phyloP scores from a whole-genome alignment of 2,797 vertebrate genomes.

The Peromyscus melanophrys region DNA sequence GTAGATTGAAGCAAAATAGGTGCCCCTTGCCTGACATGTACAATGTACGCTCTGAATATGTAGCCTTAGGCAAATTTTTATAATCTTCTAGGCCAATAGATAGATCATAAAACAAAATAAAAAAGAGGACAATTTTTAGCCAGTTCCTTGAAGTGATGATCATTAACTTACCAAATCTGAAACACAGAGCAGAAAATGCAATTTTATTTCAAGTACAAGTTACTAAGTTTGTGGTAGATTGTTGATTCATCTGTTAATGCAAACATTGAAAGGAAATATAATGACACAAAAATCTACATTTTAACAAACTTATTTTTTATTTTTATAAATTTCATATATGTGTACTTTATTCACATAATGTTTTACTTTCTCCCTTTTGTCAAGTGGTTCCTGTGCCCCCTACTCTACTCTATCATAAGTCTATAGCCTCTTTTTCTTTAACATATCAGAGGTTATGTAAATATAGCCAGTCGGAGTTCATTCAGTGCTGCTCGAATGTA shows the following conservation, averaged over 20 bases:
- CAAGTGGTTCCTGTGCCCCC: no score
- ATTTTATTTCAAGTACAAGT: not conserved
- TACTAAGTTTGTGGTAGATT: not conserved
- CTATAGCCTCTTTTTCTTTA: not conserved
- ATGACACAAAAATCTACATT: not conserved
- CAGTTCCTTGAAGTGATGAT: not conserved
- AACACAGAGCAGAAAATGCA: not conserved
- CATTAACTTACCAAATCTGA: not conserved
- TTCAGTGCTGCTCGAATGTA: not conserved
- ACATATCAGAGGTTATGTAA: not conserved
- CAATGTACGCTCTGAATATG: not conserved
- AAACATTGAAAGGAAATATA: not conserved
- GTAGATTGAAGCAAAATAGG: not conserved
- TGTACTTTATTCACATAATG: not conserved
- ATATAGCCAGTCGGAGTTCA: not conserved
- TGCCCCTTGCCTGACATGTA: rapidly evolving
- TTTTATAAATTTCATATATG: not conserved
- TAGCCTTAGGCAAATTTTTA: not conserved
- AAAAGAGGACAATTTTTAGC: not conserved
- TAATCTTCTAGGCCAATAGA: not conserved
- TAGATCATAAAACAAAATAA: not conserved
- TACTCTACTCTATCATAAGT: no score
- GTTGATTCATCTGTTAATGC: not conserved
- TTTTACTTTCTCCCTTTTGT: not conserved
- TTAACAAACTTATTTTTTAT: not conserved